Base-by-base conservation (phyloP, 2,888 invertebrate genomes). In the Lacanobia wlatinum region DNA sequence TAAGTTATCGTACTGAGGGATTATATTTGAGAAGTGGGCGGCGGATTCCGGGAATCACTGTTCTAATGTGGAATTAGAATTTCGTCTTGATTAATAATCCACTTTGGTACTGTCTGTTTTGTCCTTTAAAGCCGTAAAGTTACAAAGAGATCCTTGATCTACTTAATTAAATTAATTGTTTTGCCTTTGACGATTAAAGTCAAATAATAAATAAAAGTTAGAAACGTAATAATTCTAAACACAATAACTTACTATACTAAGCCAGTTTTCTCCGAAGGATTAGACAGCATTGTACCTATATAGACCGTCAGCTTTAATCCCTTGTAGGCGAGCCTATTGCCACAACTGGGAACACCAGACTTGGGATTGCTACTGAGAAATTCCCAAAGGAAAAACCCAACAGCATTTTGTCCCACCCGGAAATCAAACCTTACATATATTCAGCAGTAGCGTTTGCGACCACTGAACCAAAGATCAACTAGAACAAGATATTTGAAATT, bases 81-180 rank as follows among this genome's bases (percentile, higher is more conserved):
- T 34, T 34, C 34, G 34, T 34, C 34, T 34, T 34, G 34, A 34
- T 6, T 34, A 34, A 34, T 34, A 34, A 34, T 34, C 34, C 34
- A 34, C 5, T 34, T 34, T 34, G 28, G 34, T 6, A 5, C 5
- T 34, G 34, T 34, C 34, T 46, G n/a, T n/a, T n/a, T 38, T 75
- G 14, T 74, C 2, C 23, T 21, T 38, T 12, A 52, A 70, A 38
- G 21, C 2, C 21, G 18, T 46, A 12, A 59, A 46, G 23, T n/a
- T 52, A 21, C 58, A 70, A 77, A 52, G 70, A n/a, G 9, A 58
- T 23, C 0, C 23, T 69, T 43, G 1, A n/a, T 34, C 10, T 23
- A 10, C 12, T 50, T 34, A 50, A 23, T 58, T n/a, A n/a, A n/a
- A n/a, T n/a, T 58, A 38, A 43, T 43, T 12, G 50, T 77, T 56